Evolutionary conservation across 1,140 invertebrate species (phyloP).

Genomic region (Homarus americanus): DNA sequence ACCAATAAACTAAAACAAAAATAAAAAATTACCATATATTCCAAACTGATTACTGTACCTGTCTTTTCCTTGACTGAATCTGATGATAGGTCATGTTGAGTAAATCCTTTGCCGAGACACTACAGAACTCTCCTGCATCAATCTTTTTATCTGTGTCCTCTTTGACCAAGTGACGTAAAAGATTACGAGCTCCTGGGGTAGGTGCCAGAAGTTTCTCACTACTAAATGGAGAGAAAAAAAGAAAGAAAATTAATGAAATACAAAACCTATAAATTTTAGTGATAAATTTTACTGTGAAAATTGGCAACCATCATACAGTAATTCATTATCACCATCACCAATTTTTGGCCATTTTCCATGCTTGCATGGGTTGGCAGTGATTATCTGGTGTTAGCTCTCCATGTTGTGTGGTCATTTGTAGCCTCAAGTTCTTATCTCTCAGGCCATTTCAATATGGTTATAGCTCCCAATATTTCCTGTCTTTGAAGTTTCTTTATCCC

Average conservation of each 20-base stretch:
- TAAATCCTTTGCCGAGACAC: conserved; percentile 66
- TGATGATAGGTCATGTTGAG: conserved; percentile 60
- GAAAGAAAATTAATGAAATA: neutral
- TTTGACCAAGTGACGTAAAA: conserved; percentile 66
- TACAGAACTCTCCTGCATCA: conserved; percentile 21
- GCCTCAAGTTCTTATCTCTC: too few relatives aligned
- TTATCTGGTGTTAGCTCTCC: too few relatives aligned
- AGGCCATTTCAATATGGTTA: too few relatives aligned
- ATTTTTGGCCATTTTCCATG: too few relatives aligned
- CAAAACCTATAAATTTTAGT: conserved; percentile 51
- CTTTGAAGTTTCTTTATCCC: too few relatives aligned
- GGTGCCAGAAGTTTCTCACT: conserved; percentile 74
- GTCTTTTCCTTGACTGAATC: conserved; percentile 43
- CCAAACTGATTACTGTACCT: conserved; percentile 34
- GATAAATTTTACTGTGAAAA: too few relatives aligned
- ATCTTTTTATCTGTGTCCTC: conserved; percentile 46
- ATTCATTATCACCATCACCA: too few relatives aligned
- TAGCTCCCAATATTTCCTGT: too few relatives aligned
- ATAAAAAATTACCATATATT: neutral
- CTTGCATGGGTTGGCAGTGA: too few relatives aligned
- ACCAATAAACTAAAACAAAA: too few relatives aligned
- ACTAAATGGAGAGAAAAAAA: conserved; percentile 13
- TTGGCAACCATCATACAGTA: too few relatives aligned
- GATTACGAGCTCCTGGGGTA: conserved; percentile 73
- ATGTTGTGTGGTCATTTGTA: too few relatives aligned